A percentile compares a stretch with the other conserved stretches of the same genome.
Evolutionary conservation across 2,888 invertebrate genomes (phyloP).

Genomic region (Tanaodytes sp.): DNA sequence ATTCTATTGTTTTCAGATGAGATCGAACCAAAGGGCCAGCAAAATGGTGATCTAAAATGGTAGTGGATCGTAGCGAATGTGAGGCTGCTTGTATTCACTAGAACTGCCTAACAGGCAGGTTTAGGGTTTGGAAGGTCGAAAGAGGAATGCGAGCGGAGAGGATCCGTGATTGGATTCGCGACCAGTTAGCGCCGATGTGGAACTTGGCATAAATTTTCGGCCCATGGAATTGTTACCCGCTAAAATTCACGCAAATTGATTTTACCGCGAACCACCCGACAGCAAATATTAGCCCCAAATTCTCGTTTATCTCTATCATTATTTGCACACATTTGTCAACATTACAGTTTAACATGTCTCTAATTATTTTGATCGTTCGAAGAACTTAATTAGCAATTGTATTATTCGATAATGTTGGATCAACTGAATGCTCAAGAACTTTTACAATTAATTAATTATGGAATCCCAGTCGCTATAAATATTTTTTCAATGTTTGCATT

Average conservation of each 20-base stretch:
- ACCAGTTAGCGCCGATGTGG: conserved; percentile 63
- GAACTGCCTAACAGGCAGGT: conserved; percentile 49
- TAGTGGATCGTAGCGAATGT: conserved; percentile 40
- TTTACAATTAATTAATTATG: too few relatives aligned
- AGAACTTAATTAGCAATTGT: too few relatives aligned
- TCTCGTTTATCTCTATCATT: too few relatives aligned
- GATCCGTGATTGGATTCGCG: conserved; percentile 68
- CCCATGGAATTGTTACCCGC: conserved; percentile 21
- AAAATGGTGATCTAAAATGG: conserved; percentile 45
- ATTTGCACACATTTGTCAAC: too few relatives aligned
- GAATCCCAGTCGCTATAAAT: neutral
- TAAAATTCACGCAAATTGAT: conserved; percentile 12
- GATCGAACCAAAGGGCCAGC: too few relatives aligned
- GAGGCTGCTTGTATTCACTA: conserved; percentile 43
- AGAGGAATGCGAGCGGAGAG: conserved; percentile 68
- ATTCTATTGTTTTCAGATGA: too few relatives aligned
- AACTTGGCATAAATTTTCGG: conserved; percentile 31
- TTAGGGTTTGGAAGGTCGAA: conserved; percentile 66
- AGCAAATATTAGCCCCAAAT: too few relatives aligned
- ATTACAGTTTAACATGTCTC: too few relatives aligned
- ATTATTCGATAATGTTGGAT: too few relatives aligned
- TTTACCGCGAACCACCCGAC: conserved; percentile 7
- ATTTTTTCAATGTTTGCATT: too few relatives aligned
- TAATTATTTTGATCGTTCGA: too few relatives aligned
- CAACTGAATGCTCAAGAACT: too few relatives aligned